A percentile compares a stretch with the other conserved stretches of the same genome.
phyloP scores from a whole-genome alignment of 2,888 invertebrate species.

The Molorchus minor region DNA sequence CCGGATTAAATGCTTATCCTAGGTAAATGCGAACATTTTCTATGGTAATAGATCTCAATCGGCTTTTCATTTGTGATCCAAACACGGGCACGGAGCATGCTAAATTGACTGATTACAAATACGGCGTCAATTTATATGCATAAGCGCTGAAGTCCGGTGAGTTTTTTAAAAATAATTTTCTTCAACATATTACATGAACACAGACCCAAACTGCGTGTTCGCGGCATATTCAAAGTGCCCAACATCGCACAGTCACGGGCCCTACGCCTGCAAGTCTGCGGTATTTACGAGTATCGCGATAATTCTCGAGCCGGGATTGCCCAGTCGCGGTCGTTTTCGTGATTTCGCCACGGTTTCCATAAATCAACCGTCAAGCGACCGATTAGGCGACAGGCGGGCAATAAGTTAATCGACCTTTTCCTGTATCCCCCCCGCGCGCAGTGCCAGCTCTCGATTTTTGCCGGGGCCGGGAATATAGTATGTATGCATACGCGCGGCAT shows the following conservation, averaged over 20 bases:
- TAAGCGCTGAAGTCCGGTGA: background rate
- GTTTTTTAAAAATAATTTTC: too few relatives aligned
- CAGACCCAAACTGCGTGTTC: too few relatives aligned
- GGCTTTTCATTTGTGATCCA: constrained; percentile 19
- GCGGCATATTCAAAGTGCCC: too few relatives aligned
- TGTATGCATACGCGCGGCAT: too few relatives aligned
- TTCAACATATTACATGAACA: too few relatives aligned
- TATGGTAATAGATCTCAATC: constrained; percentile 20
- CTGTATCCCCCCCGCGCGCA: background rate
- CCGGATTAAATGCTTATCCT: too few relatives aligned
- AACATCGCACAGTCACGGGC: too few relatives aligned
- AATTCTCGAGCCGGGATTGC: too few relatives aligned
- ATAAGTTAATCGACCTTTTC: constrained; percentile 30
- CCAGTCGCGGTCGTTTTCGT: too few relatives aligned
- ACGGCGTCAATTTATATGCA: constrained; percentile 23
- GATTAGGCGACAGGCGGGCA: constrained; percentile 28
- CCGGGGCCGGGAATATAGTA: constrained; percentile 4
- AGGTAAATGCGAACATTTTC: constrained; percentile 14
- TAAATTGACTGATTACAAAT: constrained; percentile 28
- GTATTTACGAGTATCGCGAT: too few relatives aligned
- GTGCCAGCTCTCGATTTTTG: constrained; percentile 16
- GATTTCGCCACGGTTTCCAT: background rate
- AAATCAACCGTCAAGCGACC: constrained; percentile 24
- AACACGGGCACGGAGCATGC: constrained; percentile 20
- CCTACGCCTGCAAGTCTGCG: too few relatives aligned